Conservation (phyloP, 2,888 invertebrate genomes). For the Polydrusus tereticollis region DNA sequence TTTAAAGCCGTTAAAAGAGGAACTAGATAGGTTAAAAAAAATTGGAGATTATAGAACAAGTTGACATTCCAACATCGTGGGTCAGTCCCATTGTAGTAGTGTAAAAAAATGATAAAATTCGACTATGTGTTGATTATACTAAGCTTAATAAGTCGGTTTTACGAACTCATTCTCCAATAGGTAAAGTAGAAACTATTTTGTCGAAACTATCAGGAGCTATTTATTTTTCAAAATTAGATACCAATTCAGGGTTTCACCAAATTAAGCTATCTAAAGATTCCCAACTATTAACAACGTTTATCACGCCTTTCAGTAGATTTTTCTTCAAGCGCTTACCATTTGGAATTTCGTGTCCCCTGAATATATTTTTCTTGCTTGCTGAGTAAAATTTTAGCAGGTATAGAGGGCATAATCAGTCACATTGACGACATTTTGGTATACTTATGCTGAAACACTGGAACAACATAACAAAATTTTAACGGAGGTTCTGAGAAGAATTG, state of each 20-base stretch:
- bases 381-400: slow-evolving; percentile 6
- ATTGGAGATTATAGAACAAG: no score
- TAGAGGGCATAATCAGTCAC: slow-evolving; percentile 43
- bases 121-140: slow-evolving; percentile 39
- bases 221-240: not conserved
- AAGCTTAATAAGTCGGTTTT: slow-evolving; percentile 31
- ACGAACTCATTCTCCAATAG: slow-evolving; percentile 23
- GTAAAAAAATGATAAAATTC: no score
- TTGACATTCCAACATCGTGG: no score
- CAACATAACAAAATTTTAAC: slow-evolving; percentile 51
- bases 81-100: no score
- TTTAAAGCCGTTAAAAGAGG: no score
- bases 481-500: slow-evolving; percentile 50
- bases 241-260: not conserved
- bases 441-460: slow-evolving; percentile 48
- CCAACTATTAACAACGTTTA: not conserved
- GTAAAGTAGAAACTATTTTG: not conserved
- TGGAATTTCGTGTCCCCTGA: slow-evolving; percentile 39
- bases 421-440: slow-evolving; percentile 46
- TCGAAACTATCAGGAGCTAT: not conserved
- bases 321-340: slow-evolving; percentile 43
- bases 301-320: slow-evolving; percentile 44
- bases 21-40: no score
- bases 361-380: no score
- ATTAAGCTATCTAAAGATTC: not conserved